phyloP scores from a whole-genome alignment of 1,140 invertebrate genomes.

The Xylocopa sonorina region DNA sequence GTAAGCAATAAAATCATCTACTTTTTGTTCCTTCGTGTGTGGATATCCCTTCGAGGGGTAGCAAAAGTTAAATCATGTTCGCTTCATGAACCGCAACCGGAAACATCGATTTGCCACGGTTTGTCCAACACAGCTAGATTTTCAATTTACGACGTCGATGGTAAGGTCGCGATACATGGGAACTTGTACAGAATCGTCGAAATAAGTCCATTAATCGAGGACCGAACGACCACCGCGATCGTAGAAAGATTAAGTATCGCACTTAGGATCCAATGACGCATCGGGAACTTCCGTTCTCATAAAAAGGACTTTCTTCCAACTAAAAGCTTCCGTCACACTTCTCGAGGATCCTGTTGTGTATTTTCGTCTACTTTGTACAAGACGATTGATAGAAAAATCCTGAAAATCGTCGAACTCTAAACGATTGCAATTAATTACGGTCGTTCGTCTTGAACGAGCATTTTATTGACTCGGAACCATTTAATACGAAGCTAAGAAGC shows the following conservation, averaged over 20 bases:
- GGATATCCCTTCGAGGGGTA: not conserved
- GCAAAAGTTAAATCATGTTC: slow-evolving; percentile 32
- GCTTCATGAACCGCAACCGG: slow-evolving; percentile 6
- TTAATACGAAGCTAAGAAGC: not conserved
- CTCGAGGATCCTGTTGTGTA: not conserved
- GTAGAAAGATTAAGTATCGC: slow-evolving; percentile 2
- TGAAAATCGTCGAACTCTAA: slow-evolving; percentile 2
- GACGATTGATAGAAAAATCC: slow-evolving; percentile 10
- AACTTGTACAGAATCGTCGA: not conserved
- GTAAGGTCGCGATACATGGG: not conserved
- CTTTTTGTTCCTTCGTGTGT: too few relatives aligned
- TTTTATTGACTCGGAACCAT: slow-evolving; percentile 1
- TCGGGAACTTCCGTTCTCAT: not conserved
- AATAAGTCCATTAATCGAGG: slow-evolving; percentile 11
- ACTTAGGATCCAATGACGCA: not conserved
- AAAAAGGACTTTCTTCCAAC: slow-evolving; percentile 12
- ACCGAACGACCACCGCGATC: not conserved
- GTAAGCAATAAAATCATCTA: not conserved
- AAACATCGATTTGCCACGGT: slow-evolving; percentile 23
- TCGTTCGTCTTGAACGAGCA: not conserved
- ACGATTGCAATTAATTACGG: slow-evolving; percentile 32
- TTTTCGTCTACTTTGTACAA: too few relatives aligned
- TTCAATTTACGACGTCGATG: slow-evolving; percentile 21
- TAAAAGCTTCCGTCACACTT: slow-evolving; percentile 19
- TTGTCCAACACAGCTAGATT: slow-evolving; percentile 11